Evolutionary conservation across 2,113 vertebrate species (phyloP), one percentile per base, ranked within the genome.

Genomic region (Eptatretus burgeri): DNA sequence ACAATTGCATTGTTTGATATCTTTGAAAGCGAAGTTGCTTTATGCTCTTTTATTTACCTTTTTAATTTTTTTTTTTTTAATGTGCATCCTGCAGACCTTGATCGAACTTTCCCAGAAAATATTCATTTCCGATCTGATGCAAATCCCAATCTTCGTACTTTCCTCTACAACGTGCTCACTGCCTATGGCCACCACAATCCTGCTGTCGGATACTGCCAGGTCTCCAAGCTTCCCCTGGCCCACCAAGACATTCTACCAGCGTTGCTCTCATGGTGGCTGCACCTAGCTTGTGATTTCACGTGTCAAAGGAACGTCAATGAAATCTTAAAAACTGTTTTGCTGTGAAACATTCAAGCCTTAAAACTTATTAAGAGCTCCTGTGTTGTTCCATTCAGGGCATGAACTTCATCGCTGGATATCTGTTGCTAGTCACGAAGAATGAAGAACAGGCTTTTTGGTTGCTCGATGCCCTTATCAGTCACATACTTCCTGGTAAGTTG

Each of bases 21-120:
- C 27, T 41, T 41, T 41, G 27, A 5, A 5, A 41, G 27, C 27
- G 3, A 41, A 41, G 27, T 41, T 41, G 3, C 27, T 41, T 41
- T 41, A 41, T 41, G 27, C 27, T 41, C 27, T 41, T 41, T 41
- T 41, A 41, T 41, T 41, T 5, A 41, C 7, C 7, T 41, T 41
- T 5, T 41, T 41, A 41, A 41, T 41, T 41, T 41, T 41, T 41
- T 41, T 41, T 41, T 41, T 41, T 41, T 41, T 5, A 41, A 41
- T 41, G 27, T 41, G 27, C 27, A 41, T 41, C 51, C 68, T 49
- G 2, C 69, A 98, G 91, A 98, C 67, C 76, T 98, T 74, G 82
- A 91, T 68, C 78, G 91, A 73, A 98, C 91, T 18, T 98, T 98
- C 74, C 91, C 91, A 13, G 84, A 98, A 75, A 98, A 98, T 2